These are phyloP conservation scores for Pseudomyrmex pallidus DNA, from an alignment of 1,140 invertebrate genomes.

Conservation along the genomic window DNA sequence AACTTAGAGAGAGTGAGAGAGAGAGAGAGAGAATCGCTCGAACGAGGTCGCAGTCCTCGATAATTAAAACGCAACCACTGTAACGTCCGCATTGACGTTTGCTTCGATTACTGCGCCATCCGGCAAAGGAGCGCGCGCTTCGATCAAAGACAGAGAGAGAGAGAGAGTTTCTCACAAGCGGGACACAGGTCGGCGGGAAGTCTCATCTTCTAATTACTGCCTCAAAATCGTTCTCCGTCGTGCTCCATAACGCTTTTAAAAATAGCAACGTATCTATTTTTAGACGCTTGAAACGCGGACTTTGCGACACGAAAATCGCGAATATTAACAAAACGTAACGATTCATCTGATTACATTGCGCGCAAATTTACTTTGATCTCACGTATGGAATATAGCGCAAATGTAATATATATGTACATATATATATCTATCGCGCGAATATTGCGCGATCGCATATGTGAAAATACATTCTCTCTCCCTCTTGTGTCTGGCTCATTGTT, in stretches of 20 bases:
- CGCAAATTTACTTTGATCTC: constrained; percentile 35
- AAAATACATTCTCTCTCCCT: not conserved
- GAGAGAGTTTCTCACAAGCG: constrained; percentile 6
- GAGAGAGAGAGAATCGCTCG: not conserved
- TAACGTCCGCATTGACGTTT: constrained; percentile 54
- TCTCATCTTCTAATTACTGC: constrained; percentile 58
- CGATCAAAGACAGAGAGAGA: not conserved
- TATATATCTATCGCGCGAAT: not conserved
- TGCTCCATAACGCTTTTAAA: constrained; percentile 21
- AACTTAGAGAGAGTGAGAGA: not conserved
- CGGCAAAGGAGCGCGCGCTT: constrained; percentile 17
- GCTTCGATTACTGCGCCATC: constrained; percentile 9
- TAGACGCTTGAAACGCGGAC: not conserved
- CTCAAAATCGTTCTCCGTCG: constrained; percentile 28
- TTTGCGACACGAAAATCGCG: not conserved
- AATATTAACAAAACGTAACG: not conserved
- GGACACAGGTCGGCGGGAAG: not conserved
- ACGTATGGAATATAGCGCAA: not conserved
- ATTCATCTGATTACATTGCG: not conserved
- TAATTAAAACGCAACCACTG: constrained; percentile 60
- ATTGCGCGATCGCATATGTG: not conserved
- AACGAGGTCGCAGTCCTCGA: constrained; percentile 13
- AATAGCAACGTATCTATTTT: not conserved
- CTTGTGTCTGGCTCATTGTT: too few species aligned
- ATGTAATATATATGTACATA: constrained; percentile 7